Base-by-base conservation (phyloP, 92 coral and sea anemone genomes). In the Porites rus region DNA sequence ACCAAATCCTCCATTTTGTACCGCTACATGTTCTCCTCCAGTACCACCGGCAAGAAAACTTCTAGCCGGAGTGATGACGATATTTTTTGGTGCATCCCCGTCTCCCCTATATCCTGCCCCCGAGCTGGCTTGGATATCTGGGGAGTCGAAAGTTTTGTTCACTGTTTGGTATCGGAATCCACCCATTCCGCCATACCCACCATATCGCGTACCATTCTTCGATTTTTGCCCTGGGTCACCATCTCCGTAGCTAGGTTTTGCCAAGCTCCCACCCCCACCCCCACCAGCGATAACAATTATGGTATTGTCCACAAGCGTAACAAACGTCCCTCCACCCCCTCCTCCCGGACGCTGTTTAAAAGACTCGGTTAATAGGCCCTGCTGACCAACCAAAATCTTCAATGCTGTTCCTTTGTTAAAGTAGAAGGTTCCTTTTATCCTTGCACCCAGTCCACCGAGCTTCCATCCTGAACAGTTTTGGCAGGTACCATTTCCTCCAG, bases 271-370 rank as follows among this genome's bases (percentile, higher is more conserved):
- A 21, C 98, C 98, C 20, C 98, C 98, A 6, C 98, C 98, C 64
- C 98, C 96, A 62, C 96, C 98, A 68, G 98, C 96, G 67, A 94
- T 80, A 24, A 94, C 66, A 50, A 94, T 65, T n/a, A 90, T 91
- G 1, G 86, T 91, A 58, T 88, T 83, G 78, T 94, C 89, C n/a
- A 19, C 59, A 11, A 72, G 74, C 3, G 94, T 88, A 12, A 95
- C 96, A 83, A 95, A 95, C 16, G 90, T 93, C 72, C 96, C 98
- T 12, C 98, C 98, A 53, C 98, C 98, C 19, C 98, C 98, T 7
- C 96, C 83, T 19, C 98, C 98, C 16, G 96, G 93, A 10, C 88
- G 87, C 19, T 79, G 88, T 4, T 0, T 10, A 50, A 76, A 88
- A 21, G 13, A 0, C 5, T 38, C 43, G 21, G 51, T 38, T n/a